Base-by-base conservation (phyloP, 2,888 invertebrate species). In the Cantharis rufa region DNA sequence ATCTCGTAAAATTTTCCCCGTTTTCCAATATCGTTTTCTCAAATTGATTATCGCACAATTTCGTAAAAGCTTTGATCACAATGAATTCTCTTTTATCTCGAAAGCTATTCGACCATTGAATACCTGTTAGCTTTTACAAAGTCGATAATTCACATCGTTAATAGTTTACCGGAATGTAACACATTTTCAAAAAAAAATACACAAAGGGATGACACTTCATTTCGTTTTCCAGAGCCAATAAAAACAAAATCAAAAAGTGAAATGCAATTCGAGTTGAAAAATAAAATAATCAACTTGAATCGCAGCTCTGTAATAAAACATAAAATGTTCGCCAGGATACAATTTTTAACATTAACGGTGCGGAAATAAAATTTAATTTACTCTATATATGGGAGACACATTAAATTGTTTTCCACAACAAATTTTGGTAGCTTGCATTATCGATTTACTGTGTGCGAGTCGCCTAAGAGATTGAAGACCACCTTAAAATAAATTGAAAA, bases 1-100 rank as follows among this genome's bases (percentile, higher is more conserved):
- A 48, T 48, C 48, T 48, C 48, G n/a, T 48, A 13, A n/a, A n/a
- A 48, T 48, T 48, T 48, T 48, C 48, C 9, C 5, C 48, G 0
- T n/a, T 48, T 48, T 48, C 48, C 48, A 48, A 48, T 48, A 48
- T 48, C 48, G 48, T 48, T 48, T 48, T 48, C 48, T n/a, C 48
- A 48, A 48, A 66, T 24, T 24, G 64, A 66, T 66, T 24, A 66
- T 24, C 21, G 24, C 15, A 66, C 64, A 66, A 66, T 66, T 66
- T 66, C 24, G n/a, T 66, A 66, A 66, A 66, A 66, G 64, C 64
- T 66, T 66, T 66, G 21, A n/a, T 66, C 64, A 66, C 64, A 66
- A 21, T 66, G 64, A 21, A 66, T 66, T 66, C 64, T 21, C 15
- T 66, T 66, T 24, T 66, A 21, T 66, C 24, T 66, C 64, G 64